Base-by-base conservation (phyloP, 2,113 vertebrate genomes). In the Pagrus major region DNA sequence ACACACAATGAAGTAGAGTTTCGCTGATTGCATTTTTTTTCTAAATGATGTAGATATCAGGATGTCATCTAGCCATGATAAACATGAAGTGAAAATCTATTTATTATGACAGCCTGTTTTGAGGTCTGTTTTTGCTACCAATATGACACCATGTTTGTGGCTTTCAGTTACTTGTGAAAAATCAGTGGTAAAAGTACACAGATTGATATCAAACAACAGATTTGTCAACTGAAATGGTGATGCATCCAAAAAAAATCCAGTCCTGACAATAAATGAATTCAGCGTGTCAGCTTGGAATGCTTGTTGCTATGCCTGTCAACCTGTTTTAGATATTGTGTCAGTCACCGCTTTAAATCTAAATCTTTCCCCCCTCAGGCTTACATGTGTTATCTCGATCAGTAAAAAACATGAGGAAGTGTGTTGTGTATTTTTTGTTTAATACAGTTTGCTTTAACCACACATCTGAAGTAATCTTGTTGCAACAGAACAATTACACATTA, bases 401-500 rank as follows among this genome's bases (percentile, higher is more conserved):
- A 9, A 80, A 77, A 71, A 74, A 81, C 70, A 76, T 67, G 41
- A 83, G 61, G 23, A 76, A 58, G 31, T 16, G 14, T 54, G 51
- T 81, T 42, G 9, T 71, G 51, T 42, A 65, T 77, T 76, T 76
- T 59, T 74, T 63, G 44, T 88, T 93, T 93, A 89, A 91, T 88
- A 78, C 76, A 86, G 56, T 86, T 89, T 85, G 59, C 33, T 86
- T 87, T 58, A 71, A 73, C 67, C 52, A 91, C 79, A 91, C 54
- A 85, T 78, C 61, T 87, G 66, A 77, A 88, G 75, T 84, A 23
- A 55, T 74, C 29, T 83, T 83, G 89, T 89, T 82, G 85, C 76
- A 90, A 89, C 86, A 88, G 55, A 69, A 92, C 89, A 88, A 65
- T 80, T 52, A 91, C 75, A 92, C 74, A 88, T 81, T 44, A 72